Evolutionary conservation across 2,888 invertebrate genomes (phyloP).

Genomic region (Campopleginae sp.): DNA sequence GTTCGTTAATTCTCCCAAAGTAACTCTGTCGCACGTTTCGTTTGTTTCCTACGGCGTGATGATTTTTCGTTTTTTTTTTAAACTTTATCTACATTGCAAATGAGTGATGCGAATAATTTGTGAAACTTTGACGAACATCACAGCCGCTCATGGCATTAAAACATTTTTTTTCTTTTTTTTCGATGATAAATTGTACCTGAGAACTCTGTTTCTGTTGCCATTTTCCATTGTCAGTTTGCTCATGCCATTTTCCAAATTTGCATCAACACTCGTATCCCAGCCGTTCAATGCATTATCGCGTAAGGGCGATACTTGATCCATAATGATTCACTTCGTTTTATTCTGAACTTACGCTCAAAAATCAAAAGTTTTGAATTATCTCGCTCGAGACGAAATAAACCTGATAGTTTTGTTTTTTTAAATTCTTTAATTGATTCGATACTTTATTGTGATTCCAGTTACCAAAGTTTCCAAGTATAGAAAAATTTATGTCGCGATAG

Average conservation of each 20-base stretch:
- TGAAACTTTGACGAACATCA: neutral
- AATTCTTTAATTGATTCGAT: neutral
- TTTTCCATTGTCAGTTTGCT: conserved; percentile 70
- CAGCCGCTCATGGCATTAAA: neutral
- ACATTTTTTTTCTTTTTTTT: neutral
- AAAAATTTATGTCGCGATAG: too few species aligned
- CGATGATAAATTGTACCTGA: conserved; percentile 75
- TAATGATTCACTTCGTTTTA: conserved; percentile 21
- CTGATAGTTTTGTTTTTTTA: neutral
- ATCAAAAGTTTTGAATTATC: neutral
- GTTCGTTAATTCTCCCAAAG: neutral
- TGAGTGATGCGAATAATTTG: neutral
- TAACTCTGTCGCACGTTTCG: neutral
- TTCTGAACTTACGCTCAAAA: neutral
- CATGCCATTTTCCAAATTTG: conserved; percentile 72
- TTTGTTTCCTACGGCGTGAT: neutral
- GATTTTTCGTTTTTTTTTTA: neutral
- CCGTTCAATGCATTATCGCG: conserved; percentile 71
- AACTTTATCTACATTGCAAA: neutral
- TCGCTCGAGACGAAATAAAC: neutral
- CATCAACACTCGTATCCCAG: conserved; percentile 71
- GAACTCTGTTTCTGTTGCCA: conserved; percentile 76
- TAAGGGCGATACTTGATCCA: conserved; percentile 77
- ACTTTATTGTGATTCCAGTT: neutral
- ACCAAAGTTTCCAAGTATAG: neutral